Evolutionary conservation across 2,797 vertebrate species (phyloP).

Genomic region (Rhinoraja longicauda): DNA sequence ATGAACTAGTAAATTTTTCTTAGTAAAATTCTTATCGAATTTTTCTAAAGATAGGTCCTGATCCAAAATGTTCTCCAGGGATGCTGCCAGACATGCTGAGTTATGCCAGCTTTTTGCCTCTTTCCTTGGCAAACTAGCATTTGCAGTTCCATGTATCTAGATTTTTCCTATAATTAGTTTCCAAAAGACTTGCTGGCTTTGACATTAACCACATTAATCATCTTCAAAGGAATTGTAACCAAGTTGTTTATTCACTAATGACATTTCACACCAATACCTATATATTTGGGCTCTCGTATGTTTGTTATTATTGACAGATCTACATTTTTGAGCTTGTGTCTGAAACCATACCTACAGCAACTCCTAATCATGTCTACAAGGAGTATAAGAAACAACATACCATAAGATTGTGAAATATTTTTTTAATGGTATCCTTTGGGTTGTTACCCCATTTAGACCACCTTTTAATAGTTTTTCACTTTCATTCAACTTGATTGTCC

Average conservation of each 20-base stretch:
- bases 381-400: not conserved
- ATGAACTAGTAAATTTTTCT: not conserved
- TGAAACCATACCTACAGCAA: not conserved
- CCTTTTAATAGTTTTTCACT: not conserved
- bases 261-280: not conserved
- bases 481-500: not conserved
- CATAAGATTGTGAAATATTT: not conserved
- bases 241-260: not conserved
- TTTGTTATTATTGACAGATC: not conserved
- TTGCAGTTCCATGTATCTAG: too few relatives aligned
- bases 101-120: too few relatives aligned
- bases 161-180: not conserved
- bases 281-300: not conserved
- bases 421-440: not conserved
- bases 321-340: not conserved
- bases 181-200: not conserved
- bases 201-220: not conserved
- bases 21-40: too few relatives aligned
- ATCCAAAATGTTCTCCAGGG: too few relatives aligned
- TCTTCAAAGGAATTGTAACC: conserved; percentile 1
- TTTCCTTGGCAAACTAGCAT: too few relatives aligned
- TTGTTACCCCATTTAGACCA: not conserved
- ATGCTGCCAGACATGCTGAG: too few relatives aligned
- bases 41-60: too few relatives aligned
- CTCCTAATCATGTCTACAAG: not conserved